phyloP scores from a whole-genome alignment of 2,888 invertebrate species.

The Drosophila parthenogenetica region DNA sequence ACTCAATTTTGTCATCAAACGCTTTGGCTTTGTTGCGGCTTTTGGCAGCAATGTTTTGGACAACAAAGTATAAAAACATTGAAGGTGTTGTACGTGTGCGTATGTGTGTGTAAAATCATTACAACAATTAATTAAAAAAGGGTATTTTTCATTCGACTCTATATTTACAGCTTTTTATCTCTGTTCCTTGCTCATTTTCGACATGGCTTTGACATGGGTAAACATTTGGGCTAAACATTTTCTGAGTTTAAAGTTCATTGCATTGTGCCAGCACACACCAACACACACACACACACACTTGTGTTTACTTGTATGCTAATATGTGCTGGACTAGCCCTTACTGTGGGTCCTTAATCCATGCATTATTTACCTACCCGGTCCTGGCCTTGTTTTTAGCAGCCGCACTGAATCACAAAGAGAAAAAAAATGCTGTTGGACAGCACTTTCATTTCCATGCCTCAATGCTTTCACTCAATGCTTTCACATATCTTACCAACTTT shows the following conservation, averaged over 20 bases:
- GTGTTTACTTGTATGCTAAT: not conserved
- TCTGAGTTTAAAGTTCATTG: constrained; percentile 67
- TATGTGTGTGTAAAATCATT: not conserved
- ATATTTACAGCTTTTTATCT: not conserved
- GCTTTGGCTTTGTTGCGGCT: constrained; percentile 50
- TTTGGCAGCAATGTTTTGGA: constrained; percentile 30
- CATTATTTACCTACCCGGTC: constrained; percentile 41
- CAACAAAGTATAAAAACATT: not conserved
- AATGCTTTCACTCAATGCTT: constrained; percentile 55
- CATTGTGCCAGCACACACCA: constrained; percentile 41
- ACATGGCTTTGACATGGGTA: constrained; percentile 63
- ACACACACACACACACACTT: not conserved
- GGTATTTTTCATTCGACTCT: constrained; percentile 9
- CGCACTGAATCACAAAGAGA: constrained; percentile 44
- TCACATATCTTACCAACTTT: constrained; percentile 33
- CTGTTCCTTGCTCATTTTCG: constrained; percentile 23
- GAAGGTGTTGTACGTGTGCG: not conserved
- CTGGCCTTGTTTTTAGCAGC: constrained; percentile 57
- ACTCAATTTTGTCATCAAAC: constrained; percentile 58
- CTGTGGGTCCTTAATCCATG: constrained; percentile 34
- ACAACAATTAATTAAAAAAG: constrained; percentile 2
- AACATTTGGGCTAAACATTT: constrained; percentile 50
- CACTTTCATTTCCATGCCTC: constrained; percentile 62
- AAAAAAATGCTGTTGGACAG: constrained; percentile 29
- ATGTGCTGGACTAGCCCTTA: constrained; percentile 26